These are phyloP conservation scores for Mamestra brassicae DNA, from an alignment of 2,888 invertebrate genomes.

Conservation along the genomic window DNA sequence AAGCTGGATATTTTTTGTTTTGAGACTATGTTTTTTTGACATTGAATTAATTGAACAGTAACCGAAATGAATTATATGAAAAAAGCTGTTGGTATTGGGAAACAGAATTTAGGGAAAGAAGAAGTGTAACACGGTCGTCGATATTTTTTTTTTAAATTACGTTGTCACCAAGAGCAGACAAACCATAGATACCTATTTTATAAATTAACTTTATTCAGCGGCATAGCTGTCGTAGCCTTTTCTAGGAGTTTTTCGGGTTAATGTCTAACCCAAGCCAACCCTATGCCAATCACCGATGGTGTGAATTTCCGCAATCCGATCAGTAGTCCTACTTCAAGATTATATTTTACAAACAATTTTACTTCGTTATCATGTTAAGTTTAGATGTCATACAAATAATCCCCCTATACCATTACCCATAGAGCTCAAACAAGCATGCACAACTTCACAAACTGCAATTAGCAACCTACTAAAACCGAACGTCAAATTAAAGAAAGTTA, in stretches of 20 bases:
- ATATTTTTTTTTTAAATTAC: too few relatives aligned
- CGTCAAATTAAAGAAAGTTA: slow-evolving; percentile 64
- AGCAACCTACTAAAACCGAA: slow-evolving; percentile 55
- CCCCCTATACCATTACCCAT: not conserved
- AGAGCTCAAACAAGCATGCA: slow-evolving; percentile 11
- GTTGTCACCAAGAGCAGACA: not conserved
- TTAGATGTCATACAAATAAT: not conserved
- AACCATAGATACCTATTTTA: not conserved
- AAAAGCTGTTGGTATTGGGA: too few relatives aligned
- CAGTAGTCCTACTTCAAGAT: not conserved
- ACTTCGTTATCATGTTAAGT: not conserved
- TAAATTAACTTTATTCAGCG: too few relatives aligned
- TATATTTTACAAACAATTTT: too few relatives aligned
- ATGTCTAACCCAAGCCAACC: too few relatives aligned
- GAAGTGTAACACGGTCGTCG: not conserved
- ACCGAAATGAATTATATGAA: too few relatives aligned
- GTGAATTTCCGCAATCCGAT: not conserved
- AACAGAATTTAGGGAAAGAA: too few relatives aligned
- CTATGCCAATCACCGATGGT: too few relatives aligned
- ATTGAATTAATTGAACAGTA: too few relatives aligned
- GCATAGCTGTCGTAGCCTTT: too few relatives aligned
- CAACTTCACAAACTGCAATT: slow-evolving; percentile 51
- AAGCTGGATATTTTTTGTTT: not conserved
- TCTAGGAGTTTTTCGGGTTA: too few relatives aligned
- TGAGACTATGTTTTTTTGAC: not conserved